These are phyloP conservation scores for Raja brachyura DNA, from an alignment of 2,113 vertebrate genomes.

Conservation along the genomic window DNA sequence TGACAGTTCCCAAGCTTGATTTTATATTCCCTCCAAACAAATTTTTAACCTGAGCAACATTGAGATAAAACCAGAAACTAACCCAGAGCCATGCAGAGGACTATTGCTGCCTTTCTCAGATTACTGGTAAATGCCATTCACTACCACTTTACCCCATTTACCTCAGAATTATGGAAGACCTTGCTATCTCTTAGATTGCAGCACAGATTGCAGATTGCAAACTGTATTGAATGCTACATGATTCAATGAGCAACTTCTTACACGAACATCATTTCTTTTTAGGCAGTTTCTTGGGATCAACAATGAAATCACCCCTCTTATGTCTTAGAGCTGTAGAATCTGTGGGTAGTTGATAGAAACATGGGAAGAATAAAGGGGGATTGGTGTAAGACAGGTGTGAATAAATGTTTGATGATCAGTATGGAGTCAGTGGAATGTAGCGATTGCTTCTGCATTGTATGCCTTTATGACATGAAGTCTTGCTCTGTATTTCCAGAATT, in stretches of 20 bases:
- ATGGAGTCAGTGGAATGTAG: too few species aligned
- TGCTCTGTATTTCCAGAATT: too few species aligned
- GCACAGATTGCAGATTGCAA: not conserved
- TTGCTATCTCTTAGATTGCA: not conserved
- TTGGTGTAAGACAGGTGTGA: too few species aligned
- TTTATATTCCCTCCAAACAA: not conserved
- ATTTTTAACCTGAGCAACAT: not conserved
- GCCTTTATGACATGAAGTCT: too few species aligned
- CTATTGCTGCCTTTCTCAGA: not conserved
- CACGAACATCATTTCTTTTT: too few species aligned
- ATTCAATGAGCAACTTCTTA: not conserved
- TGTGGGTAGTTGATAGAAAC: too few species aligned
- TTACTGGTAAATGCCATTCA: not conserved
- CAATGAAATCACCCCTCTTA: too few species aligned
- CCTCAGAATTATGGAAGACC: not conserved
- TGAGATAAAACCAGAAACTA: not conserved
- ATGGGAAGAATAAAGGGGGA: too few species aligned
- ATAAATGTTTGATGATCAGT: too few species aligned
- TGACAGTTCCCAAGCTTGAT: not conserved
- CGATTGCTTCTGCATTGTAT: too few species aligned
- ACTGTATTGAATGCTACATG: not conserved
- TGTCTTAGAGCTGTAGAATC: too few species aligned
- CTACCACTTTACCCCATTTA: not conserved
- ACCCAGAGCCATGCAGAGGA: not conserved
- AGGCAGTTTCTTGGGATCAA: too few species aligned